These are phyloP conservation scores for Lepilemur septentrionalis DNA, from an alignment of 2,797 vertebrate genomes.

Conservation along the genomic window DNA sequence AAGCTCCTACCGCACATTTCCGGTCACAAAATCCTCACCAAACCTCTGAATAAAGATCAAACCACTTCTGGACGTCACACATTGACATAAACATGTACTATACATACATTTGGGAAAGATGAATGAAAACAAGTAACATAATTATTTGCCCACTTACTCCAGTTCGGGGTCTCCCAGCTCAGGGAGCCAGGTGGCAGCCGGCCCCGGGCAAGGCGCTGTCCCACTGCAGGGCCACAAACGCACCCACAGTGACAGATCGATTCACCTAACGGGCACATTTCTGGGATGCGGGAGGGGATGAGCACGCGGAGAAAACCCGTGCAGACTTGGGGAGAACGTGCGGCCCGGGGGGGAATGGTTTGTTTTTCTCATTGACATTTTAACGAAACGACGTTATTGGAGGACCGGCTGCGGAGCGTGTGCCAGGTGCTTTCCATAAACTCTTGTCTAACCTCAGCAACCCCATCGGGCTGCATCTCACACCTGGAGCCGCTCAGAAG, in stretches of 20 bases:
- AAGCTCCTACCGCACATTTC: background rate
- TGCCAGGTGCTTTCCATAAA: background rate
- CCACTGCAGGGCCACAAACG: background rate
- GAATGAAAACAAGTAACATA: background rate
- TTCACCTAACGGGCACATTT: no score
- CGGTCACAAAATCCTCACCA: background rate
- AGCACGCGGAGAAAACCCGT: background rate
- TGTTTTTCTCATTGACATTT: background rate
- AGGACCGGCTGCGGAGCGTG: rapidly evolving
- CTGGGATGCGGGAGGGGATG: background rate
- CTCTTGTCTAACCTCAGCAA: no score
- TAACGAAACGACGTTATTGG: no score
- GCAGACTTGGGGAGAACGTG: background rate
- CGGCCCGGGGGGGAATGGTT: background rate
- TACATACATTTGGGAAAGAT: background rate
- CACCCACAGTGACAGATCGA: background rate
- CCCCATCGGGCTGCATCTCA: background rate
- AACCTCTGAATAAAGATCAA: background rate
- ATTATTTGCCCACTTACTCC: background rate
- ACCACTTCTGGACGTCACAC: background rate
- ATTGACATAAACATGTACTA: background rate
- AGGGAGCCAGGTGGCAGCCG: no score
- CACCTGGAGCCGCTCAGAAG: background rate
- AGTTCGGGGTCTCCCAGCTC: background rate
- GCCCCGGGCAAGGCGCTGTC: background rate